Conservation (phyloP, 2,888 invertebrate genomes). For the Lycaena phlaeas region DNA sequence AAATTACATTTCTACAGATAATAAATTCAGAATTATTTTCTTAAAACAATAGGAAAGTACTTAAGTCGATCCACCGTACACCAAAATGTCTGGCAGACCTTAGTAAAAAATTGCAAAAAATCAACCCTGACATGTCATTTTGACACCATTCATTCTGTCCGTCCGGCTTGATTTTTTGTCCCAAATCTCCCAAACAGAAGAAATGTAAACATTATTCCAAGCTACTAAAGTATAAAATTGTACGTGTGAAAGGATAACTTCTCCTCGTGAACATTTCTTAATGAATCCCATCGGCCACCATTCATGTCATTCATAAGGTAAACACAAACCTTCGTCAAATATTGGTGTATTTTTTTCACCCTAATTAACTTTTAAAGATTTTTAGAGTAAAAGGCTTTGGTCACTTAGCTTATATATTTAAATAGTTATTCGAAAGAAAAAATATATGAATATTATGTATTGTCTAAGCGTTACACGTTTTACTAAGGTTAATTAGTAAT, state of each 20-base stretch:
- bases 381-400: conserved; percentile 8
- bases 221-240: conserved; percentile 7
- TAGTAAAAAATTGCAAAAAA: conserved; percentile 47
- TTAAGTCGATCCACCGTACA: too few species aligned
- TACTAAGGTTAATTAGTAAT: too few species aligned
- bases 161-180: conserved; percentile 39
- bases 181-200: conserved; percentile 1
- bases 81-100: background rate
- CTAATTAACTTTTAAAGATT: conserved; percentile 9
- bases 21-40: too few species aligned
- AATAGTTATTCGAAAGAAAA: too few species aligned
- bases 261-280: conserved; percentile 54
- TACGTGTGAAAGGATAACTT: conserved; percentile 28
- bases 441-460: too few species aligned
- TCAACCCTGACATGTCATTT: conserved; percentile 58
- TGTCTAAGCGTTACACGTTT: too few species aligned
- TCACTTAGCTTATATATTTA: too few species aligned
- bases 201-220: background rate
- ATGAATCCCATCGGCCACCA: conserved; percentile 59
- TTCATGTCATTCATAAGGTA: conserved; percentile 64
- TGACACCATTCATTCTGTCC: conserved; percentile 66
- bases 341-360: conserved; percentile 11
- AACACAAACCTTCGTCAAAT: conserved; percentile 58
- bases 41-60: too few species aligned
- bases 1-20: too few species aligned